Percentiles rank a stretch among this genome's conserved stretches.
Conservation (phyloP, 2,113 vertebrate genomes). For the Hippolais icterina region DNA sequence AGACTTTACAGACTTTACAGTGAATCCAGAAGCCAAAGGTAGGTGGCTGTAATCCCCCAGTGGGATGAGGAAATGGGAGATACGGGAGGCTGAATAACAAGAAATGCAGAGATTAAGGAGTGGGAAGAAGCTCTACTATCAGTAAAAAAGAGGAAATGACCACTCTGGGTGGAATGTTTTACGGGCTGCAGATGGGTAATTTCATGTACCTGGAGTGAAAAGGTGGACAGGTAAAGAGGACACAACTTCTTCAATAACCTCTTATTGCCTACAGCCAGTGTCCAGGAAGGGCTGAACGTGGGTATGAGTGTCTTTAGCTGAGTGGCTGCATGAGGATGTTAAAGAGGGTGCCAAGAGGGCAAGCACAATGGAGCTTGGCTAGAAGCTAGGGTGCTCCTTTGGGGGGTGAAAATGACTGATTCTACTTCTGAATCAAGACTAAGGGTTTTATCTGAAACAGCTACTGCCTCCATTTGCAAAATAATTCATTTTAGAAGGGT, state of each 20-base stretch:
- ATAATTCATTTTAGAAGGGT: background rate
- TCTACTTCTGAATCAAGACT: background rate
- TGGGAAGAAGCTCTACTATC: background rate
- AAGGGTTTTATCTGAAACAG: background rate
- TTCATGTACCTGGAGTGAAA: background rate
- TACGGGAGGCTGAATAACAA: background rate
- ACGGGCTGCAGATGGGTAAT: background rate
- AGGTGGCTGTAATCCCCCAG: background rate
- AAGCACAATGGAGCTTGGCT: background rate
- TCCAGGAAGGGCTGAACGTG: background rate
- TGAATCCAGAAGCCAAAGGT: background rate
- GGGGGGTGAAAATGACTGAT: background rate
- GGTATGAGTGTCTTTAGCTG: background rate
- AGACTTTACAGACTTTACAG: background rate
- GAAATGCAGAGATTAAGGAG: background rate
- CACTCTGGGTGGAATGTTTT: background rate
- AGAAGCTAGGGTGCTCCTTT: background rate
- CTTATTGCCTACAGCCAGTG: background rate
- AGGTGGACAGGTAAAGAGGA: background rate
- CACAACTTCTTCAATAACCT: background rate
- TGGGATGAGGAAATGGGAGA: background rate
- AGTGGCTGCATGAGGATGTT: background rate
- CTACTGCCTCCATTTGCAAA: background rate
- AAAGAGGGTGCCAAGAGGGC: background rate
- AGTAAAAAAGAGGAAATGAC: background rate